Base-by-base conservation (phyloP, 2,888 invertebrate species). In the Ferrisia virgata region DNA sequence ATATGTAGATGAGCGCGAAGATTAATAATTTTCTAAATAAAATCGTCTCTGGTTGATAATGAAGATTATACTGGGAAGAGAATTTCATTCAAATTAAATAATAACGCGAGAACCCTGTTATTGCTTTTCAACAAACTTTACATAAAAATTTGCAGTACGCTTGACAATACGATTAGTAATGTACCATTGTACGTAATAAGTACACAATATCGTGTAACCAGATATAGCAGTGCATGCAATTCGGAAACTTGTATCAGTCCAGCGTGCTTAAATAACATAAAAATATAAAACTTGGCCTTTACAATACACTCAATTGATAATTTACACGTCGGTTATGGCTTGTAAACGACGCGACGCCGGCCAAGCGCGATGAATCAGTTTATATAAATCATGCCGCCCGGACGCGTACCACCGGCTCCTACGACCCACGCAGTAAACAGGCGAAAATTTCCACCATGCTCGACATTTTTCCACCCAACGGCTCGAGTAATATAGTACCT, bases 281-380 rank as follows among this genome's bases (percentile, higher is more conserved):
- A n/a, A 72, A 72, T 72, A 33, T 33, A 72, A 72, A 72, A 72
- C 18, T 33, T 72, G 6, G 33, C 72, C 28, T 47, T 64, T 28
- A 64, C 28, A 25, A 58, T 58, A 47, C 18, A 18, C 31, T 72
- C 2, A 72, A 72, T 72, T 72, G 72, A 33, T 33, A 15, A 33
- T 72, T 72, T 33, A 72, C 72, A 72, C 72, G 72, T 72, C 33
- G 33, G 33, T 72, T 72, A 72, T 33, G 72, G 33, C 72, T 72
- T 72, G 72, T 72, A 72, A 72, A 72, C 25, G 72, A 64, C 58
- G 8, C 58, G 13, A 28, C 43, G 43, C 3, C 43, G 43, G 11
- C 31, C 2, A 58, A 22, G 58, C 58, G 40, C 40, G 40, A 40
- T 40, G 47, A 47, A 47, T 13, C 58, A 11, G 28, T 64, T 64